phyloP scores from a whole-genome alignment of 2,888 invertebrate species.

The Hemithea aestivaria region DNA sequence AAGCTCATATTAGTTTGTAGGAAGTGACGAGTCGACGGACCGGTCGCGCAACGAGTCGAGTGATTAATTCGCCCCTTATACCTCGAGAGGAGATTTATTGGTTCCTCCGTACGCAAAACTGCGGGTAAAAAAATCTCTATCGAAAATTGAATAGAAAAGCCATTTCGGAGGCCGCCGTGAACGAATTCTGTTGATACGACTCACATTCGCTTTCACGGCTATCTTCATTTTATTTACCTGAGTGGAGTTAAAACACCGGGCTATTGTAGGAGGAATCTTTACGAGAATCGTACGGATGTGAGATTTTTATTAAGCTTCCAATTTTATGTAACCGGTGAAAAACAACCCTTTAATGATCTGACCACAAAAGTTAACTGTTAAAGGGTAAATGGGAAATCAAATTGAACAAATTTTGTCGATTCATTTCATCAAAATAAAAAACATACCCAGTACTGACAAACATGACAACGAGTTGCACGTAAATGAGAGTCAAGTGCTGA shows the following conservation, averaged over 20 bases:
- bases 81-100: constrained; percentile 77
- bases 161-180: constrained; percentile 63
- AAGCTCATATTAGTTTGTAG: constrained; percentile 42
- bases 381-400: no score
- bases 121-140: constrained; percentile 78
- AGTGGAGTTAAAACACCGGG: constrained; percentile 41
- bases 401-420: no score
- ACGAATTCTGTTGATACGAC: constrained; percentile 64
- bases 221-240: constrained; percentile 64
- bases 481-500: no score
- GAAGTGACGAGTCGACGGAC: constrained; percentile 46
- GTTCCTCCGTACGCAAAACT: constrained; percentile 78
- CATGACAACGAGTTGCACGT: no score
- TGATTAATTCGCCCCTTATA: constrained; percentile 78
- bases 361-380: constrained; percentile 3
- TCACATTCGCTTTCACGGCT: constrained; percentile 60
- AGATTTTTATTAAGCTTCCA: constrained; percentile 16
- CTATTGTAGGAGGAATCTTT: constrained; percentile 26
- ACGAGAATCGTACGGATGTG: constrained; percentile 14
- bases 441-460: no score
- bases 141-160: constrained; percentile 79
- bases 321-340: constrained; percentile 16
- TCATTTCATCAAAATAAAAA: no score
- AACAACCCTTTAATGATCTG: constrained; percentile 13
- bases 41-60: constrained; percentile 62